Percentiles rank a stretch among this genome's conserved stretches.
These are phyloP conservation scores for Pteruthius melanotis DNA, from an alignment of 2,113 vertebrate genomes.

Conservation along the genomic window DNA sequence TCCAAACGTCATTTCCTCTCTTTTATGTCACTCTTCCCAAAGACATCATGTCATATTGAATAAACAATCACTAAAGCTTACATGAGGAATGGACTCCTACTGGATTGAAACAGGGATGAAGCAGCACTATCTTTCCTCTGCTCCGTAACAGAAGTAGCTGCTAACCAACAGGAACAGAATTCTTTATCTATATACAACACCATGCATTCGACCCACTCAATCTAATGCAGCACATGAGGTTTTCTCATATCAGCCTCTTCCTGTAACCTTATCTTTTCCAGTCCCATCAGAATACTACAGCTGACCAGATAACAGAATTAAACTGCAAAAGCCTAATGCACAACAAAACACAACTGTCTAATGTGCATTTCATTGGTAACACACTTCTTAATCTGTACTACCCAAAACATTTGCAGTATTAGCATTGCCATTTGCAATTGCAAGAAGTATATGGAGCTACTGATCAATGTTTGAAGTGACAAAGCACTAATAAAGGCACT, in stretches of 20 bases:
- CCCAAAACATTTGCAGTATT: background rate
- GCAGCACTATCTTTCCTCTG: background rate
- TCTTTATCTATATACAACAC: background rate
- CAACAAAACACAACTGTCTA: conserved; percentile 20
- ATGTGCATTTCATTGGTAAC: background rate
- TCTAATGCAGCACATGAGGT: background rate
- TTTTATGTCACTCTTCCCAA: conserved; percentile 35
- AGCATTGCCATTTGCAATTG: background rate
- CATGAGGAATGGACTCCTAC: conserved; percentile 29
- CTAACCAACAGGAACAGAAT: background rate
- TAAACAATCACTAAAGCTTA: conserved; percentile 48
- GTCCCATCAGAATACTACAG: conserved; percentile 9
- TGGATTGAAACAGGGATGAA: conserved; percentile 14
- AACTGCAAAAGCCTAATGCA: background rate
- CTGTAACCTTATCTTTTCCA: conserved; percentile 44
- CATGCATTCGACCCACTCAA: background rate
- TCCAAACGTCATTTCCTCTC: conserved; percentile 1
- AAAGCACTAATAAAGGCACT: background rate
- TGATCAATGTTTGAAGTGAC: background rate
- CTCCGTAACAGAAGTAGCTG: background rate
- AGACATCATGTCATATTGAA: conserved; percentile 16
- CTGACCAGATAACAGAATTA: conserved; percentile 35
- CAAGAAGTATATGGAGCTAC: background rate
- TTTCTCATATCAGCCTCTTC: conserved; percentile 33
- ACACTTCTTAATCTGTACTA: background rate